Conservation (phyloP, 2,113 vertebrate genomes). For the Gnathonemus echidnorhynchus region DNA sequence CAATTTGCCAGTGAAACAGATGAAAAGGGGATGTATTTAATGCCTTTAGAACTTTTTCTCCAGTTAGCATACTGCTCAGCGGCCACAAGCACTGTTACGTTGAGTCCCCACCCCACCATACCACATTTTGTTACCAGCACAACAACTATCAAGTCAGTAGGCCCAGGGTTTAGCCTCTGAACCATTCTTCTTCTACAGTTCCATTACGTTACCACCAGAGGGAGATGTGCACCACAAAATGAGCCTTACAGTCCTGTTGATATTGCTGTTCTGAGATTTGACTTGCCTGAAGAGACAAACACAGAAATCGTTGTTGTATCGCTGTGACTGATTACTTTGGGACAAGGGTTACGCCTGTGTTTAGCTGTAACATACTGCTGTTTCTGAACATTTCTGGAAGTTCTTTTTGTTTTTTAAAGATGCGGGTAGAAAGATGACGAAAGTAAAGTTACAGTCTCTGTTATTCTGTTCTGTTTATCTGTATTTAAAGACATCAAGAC, state of each 20-base stretch:
- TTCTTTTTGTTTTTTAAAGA: background rate
- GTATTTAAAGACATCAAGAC: background rate
- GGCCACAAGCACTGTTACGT: background rate
- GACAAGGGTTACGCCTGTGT: background rate
- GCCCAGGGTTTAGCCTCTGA: background rate
- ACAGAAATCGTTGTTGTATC: background rate
- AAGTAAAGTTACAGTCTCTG: background rate
- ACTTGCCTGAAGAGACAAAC: background rate
- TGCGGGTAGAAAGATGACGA: background rate
- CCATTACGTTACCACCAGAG: background rate
- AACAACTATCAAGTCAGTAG: background rate
- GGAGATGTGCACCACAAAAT: background rate
- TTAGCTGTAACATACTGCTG: background rate
- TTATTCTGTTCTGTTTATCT: background rate
- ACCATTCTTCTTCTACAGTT: background rate
- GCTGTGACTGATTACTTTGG: conserved; percentile 1
- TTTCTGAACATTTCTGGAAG: background rate
- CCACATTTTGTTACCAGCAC: background rate
- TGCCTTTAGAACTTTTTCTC: background rate
- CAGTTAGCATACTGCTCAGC: background rate
- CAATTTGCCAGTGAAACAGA: background rate
- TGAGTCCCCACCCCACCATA: background rate
- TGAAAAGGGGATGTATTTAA: background rate
- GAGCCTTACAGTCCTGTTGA: background rate
- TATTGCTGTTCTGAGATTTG: background rate